Evolutionary conservation across 2,797 vertebrate genomes (phyloP), one percentile per base, ranked within the genome.

Genomic region (Sebastiscus tertius): DNA sequence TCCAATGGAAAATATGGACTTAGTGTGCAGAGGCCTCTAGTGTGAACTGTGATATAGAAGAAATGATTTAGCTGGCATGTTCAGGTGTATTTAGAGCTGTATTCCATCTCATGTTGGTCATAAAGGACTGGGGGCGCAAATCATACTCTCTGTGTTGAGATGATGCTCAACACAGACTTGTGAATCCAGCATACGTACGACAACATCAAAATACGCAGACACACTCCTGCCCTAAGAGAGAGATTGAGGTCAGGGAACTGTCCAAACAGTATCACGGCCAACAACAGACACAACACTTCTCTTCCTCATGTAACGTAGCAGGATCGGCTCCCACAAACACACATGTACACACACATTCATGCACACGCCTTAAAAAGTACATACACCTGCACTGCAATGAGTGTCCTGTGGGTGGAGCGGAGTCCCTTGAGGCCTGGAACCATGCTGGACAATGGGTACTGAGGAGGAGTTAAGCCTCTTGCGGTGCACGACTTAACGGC

Each of bases 381-480:
- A 5, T 46, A 66, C 46, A 63, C 27, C 34, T 78, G 70, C 49
- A 67, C 33, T 68, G 62, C 29, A 42, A 29, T 56, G 62, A 72
- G 62, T 52, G n/a, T 72, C 70, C 77, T 3, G 2, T 1, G 9
- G 72, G 61, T 27, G 42, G 74, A 79, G 61, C 77, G 3, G 63
- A 71, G 86, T 76, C 72, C 72, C 74, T 61, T 66, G 62, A 59
- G 39, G 62, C 27, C 14, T 39, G 39, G 27, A 69, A n/a, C 36
- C 0, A 7, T 68, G 59, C 39, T 69, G 72, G 79, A 86, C 83
- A 79, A 84, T 75, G 78, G 87, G 69, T 39, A 65, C 60, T 75
- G 77, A 88, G 69, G 81, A 75, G 61, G 83, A 65, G 78, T 69
- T 89, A 93, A 94, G 88, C 89, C 83, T 90, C 77, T 88, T 90